phyloP scores from a whole-genome alignment of 2,888 invertebrate genomes.

The Lochmaea crataegi region DNA sequence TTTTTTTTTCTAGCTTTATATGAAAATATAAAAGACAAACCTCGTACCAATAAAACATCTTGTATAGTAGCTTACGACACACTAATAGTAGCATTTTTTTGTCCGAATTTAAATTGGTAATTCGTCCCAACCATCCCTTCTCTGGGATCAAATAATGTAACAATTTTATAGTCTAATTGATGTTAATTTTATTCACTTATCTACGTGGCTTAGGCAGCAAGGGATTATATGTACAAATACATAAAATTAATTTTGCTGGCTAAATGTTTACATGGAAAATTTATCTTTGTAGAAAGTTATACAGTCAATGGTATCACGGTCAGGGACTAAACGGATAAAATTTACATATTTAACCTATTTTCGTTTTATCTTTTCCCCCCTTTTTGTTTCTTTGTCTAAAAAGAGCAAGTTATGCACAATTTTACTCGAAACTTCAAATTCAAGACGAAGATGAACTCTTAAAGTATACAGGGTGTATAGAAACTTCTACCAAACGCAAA shows the following conservation, averaged over 20 bases:
- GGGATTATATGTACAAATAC: slow-evolving; percentile 22
- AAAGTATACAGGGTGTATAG: no score
- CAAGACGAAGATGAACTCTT: no score
- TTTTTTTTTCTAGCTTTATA: no score
- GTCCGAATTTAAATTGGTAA: background rate
- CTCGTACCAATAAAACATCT: no score
- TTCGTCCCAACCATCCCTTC: background rate
- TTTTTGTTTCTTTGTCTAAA: background rate
- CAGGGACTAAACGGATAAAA: slow-evolving; percentile 25
- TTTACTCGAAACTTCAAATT: no score
- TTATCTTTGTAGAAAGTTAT: slow-evolving; percentile 18
- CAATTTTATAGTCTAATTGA: slow-evolving; percentile 2
- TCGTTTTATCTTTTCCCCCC: slow-evolving; percentile 7
- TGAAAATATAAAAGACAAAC: no score
- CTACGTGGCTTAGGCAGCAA: background rate
- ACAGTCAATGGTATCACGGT: slow-evolving; percentile 21
- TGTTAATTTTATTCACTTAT: slow-evolving; percentile 4
- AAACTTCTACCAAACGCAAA: no score
- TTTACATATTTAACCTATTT: slow-evolving; percentile 26
- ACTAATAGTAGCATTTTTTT: no score
- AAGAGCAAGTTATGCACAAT: no score
- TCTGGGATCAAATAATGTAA: background rate
- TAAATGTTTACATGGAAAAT: slow-evolving; percentile 26
- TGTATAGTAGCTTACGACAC: no score
- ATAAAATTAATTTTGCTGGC: slow-evolving; percentile 26